Percentiles rank a stretch among this genome's conserved stretches.
Conservation (phyloP, 2,113 vertebrate species). For the Ibidorhyncha struthersii region DNA sequence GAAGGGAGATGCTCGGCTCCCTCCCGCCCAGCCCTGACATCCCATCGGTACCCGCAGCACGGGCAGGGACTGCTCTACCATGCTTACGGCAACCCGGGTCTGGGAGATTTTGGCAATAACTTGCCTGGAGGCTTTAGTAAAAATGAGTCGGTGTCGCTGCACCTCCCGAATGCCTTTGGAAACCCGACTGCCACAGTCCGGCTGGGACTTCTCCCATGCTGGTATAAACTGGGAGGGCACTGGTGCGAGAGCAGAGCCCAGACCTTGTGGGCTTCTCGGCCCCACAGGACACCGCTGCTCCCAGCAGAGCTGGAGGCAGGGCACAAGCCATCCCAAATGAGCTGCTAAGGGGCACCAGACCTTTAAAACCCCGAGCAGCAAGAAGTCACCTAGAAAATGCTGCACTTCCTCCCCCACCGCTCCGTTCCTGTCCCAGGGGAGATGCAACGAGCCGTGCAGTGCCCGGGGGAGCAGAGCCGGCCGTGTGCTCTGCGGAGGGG, state of each 20-base stretch:
- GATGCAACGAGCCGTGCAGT: rapidly evolving
- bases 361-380: background rate
- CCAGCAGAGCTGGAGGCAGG: background rate
- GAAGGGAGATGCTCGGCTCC: background rate
- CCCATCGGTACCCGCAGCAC: rapidly evolving
- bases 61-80: rapidly evolving
- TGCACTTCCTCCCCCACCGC: background rate
- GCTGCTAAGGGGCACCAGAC: background rate
- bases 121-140: background rate
- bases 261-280: background rate
- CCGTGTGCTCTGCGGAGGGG: background rate
- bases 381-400: background rate
- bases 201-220: background rate
- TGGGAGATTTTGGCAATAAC: background rate
- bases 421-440: background rate
- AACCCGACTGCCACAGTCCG: rapidly evolving
- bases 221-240: background rate
- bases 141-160: rapidly evolving
- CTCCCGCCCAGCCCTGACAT: background rate
- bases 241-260: background rate
- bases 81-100: background rate
- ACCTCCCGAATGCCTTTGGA: background rate
- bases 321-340: rapidly evolving
- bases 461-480: background rate
- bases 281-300: background rate